Base-by-base conservation (phyloP, 2,888 invertebrate species). In the Crematogaster levior region DNA sequence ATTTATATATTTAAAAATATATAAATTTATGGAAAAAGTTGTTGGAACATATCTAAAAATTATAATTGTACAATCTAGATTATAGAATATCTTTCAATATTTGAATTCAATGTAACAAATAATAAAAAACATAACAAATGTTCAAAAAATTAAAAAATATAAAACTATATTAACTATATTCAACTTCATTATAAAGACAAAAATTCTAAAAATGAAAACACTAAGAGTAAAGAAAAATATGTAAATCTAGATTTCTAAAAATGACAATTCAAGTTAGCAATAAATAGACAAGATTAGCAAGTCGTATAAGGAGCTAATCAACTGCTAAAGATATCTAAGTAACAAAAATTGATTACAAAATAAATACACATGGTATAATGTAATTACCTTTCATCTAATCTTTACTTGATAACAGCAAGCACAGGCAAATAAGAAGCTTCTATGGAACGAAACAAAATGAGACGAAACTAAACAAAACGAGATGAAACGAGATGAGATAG, bases 371-470 rank as follows among this genome's bases (percentile, higher is more conserved):
- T 18, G 9, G n/a, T 34, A 61, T 74, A 77, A 84, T 85, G 85
- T 84, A 88, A 86, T 81, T 88, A 92, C 92, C 92, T 92, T 89
- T 92, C 92, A 92, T 92, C 90, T 92, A 92, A 91, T 87, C 86
- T 84, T 56, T 70, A 84, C 82, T 86, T 81, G 83, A 84, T 82
- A 83, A 84, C 48, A 61, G 53, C 73, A 81, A 75, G 81, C 65
- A 72, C 43, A 81, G 63, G 65, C 63, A 68, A 63, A 75, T 24
- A 58, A 81, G 82, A 84, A 81, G 60, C 70, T 81, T 46, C 65
- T 48, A 79, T n/a, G 21, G 5, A n/a, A 24, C 24, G 63, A 56
- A 4, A 63, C n/a, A 61, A 30, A 1, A 82, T 34, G 53, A 34
- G n/a, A 79, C 43, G 27, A n/a, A n/a, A n/a, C n/a, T n/a, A 48